Evolutionary conservation across 2,888 invertebrate genomes (phyloP).

Genomic region (Polydrusus pterygomalis): DNA sequence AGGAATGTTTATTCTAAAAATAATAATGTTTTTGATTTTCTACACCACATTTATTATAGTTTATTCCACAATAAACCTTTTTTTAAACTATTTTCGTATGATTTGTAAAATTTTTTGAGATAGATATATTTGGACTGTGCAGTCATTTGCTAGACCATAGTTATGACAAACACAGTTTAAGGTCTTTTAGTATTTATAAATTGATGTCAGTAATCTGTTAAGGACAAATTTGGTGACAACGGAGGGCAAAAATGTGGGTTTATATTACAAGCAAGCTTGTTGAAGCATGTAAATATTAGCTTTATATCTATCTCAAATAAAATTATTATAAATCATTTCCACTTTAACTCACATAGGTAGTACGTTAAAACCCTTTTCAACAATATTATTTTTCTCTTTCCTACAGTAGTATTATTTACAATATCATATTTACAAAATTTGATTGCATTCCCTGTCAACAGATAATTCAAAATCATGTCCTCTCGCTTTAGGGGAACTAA

Average conservation of each 20-base stretch:
- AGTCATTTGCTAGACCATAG: too few relatives aligned
- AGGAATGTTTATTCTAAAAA: slow-evolving; percentile 36
- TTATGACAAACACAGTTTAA: too few relatives aligned
- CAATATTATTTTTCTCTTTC: slow-evolving; percentile 29
- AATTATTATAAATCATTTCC: slow-evolving; percentile 27
- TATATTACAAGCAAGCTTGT: too few relatives aligned
- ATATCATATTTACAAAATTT: slow-evolving; percentile 39
- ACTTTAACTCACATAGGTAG: slow-evolving; percentile 1
- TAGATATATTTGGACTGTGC: too few relatives aligned
- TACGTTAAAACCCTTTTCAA: slow-evolving; percentile 27
- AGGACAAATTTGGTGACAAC: too few relatives aligned
- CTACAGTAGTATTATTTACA: slow-evolving; percentile 31
- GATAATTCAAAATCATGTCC: neutral
- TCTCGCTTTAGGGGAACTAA: neutral
- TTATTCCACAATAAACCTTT: slow-evolving; percentile 38
- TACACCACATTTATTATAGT: slow-evolving; percentile 43
- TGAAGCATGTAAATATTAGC: too few relatives aligned
- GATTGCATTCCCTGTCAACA: slow-evolving; percentile 32
- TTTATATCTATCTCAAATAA: slow-evolving; percentile 13
- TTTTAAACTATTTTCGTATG: slow-evolving; percentile 18
- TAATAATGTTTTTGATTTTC: slow-evolving; percentile 35
- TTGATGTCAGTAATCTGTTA: too few relatives aligned
- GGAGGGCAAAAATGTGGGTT: too few relatives aligned
- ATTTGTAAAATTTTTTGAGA: slow-evolving; percentile 14
- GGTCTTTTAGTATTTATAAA: too few relatives aligned